Conservation (phyloP, 2,888 invertebrate species). For the Melieria picta region DNA sequence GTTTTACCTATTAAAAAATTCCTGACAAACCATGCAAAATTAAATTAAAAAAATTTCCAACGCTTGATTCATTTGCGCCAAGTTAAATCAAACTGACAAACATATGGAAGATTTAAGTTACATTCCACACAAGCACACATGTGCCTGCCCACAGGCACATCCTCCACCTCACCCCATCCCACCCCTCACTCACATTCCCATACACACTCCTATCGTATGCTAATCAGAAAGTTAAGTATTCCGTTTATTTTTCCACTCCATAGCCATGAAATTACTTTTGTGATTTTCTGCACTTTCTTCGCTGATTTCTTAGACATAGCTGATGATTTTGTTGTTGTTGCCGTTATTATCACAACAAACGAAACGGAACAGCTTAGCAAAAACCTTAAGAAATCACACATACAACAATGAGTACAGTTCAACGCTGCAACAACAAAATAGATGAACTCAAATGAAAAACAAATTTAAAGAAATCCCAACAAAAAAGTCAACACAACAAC, state of each 20-base stretch:
- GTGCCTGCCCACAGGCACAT: too few relatives aligned
- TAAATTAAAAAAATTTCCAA: too few relatives aligned
- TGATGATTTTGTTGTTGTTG: neutral
- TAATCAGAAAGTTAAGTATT: constrained; percentile 46
- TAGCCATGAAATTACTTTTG: constrained; percentile 59
- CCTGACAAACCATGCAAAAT: too few relatives aligned
- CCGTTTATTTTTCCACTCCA: constrained; percentile 47
- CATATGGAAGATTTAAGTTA: too few relatives aligned
- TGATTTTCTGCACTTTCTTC: constrained; percentile 19
- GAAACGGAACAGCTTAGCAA: constrained; percentile 5
- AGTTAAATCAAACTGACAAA: too few relatives aligned
- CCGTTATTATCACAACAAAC: constrained; percentile 8
- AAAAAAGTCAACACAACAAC: neutral
- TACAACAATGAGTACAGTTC: constrained; percentile 14
- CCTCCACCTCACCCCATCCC: neutral
- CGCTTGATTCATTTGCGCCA: too few relatives aligned
- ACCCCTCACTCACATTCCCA: neutral
- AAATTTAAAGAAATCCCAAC: neutral
- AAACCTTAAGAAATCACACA: constrained; percentile 12
- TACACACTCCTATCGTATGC: constrained; percentile 37
- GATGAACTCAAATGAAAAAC: constrained; percentile 39
- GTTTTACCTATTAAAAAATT: too few relatives aligned
- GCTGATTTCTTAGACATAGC: neutral
- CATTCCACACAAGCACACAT: too few relatives aligned
- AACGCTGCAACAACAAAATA: constrained; percentile 21